Evolutionary conservation across 2,797 vertebrate genomes (phyloP).

Genomic region (Macroramphosus scolopax): DNA sequence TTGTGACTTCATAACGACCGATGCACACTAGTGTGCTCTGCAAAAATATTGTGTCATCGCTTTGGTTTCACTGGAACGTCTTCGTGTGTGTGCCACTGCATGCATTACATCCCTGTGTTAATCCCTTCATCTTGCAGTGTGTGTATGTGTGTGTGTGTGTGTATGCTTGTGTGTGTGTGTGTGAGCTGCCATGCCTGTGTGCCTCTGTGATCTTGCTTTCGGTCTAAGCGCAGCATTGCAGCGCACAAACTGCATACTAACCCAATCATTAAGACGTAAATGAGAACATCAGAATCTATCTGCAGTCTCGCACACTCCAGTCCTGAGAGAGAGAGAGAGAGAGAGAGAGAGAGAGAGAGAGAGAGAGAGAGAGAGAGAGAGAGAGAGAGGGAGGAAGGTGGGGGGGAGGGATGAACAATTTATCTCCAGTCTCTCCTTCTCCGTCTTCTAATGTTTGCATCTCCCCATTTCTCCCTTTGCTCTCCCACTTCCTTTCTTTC

Average conservation of each 20-base stretch:
- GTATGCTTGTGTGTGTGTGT: conserved; percentile 44
- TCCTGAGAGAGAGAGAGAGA: conserved; percentile 54
- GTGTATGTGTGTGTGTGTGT: conserved; percentile 35
- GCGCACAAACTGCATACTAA: conserved; percentile 81
- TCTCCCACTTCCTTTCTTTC: conserved; percentile 45
- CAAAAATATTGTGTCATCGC: conserved; percentile 14
- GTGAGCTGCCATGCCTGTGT: conserved; percentile 29
- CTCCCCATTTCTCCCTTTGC: conserved; percentile 43
- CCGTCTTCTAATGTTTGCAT: conserved; percentile 62
- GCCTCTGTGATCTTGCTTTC: conserved; percentile 59
- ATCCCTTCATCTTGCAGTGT: conserved; percentile 39
- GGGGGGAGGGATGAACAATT: conserved; percentile 59
- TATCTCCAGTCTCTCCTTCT: conserved; percentile 61
- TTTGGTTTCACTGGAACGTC: conserved; percentile 13
- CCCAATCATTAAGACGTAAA: conserved; percentile 85
- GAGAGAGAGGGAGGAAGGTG: conserved; percentile 11
- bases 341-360: conserved; percentile 9
- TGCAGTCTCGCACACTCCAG: conserved; percentile 66
- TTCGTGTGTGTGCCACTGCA: conserved; percentile 18
- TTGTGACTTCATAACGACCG: conserved; percentile 6
- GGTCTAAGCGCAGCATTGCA: conserved; percentile 66
- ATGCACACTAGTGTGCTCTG: conserved; percentile 2
- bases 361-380: conserved; percentile 44
- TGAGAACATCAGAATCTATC: conserved; percentile 76
- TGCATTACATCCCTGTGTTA: conserved; percentile 36